Evolutionary conservation across 1,140 invertebrate species (phyloP).

Genomic region (Lepidotrigona ventralis): DNA sequence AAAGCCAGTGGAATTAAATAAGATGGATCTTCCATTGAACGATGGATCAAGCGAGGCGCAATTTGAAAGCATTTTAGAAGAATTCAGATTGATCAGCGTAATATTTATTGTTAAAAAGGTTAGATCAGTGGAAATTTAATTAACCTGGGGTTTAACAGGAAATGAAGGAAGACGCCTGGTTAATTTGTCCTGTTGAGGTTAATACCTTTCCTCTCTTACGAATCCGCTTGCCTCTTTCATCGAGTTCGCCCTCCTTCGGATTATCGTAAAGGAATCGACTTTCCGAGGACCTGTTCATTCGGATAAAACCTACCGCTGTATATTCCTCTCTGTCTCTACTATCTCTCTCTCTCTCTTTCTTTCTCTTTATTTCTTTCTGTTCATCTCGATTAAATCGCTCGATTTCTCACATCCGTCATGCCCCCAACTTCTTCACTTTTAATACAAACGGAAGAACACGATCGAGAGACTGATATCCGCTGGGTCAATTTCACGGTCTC

Average conservation of each 20-base stretch:
- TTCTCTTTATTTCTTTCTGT: background rate
- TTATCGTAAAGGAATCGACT: constrained; percentile 51
- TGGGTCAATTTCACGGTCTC: background rate
- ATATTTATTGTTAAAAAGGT: constrained; percentile 21
- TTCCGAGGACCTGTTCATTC: constrained; percentile 11
- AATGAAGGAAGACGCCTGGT: constrained; percentile 14
- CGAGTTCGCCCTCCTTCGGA: constrained; percentile 39
- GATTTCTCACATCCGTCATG: constrained; percentile 13
- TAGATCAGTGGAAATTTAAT: constrained; percentile 51
- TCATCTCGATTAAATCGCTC: constrained; percentile 36
- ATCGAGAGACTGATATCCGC: background rate
- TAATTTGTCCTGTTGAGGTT: constrained; percentile 47
- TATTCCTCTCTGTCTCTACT: constrained; percentile 1
- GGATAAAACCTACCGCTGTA: constrained; percentile 26
- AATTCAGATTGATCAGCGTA: constrained; percentile 3
- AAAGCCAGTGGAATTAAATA: constrained; percentile 25
- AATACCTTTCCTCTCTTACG: constrained; percentile 12
- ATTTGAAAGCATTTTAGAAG: background rate
- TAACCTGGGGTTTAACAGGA: constrained; percentile 36
- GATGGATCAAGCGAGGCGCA: background rate
- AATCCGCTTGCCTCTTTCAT: constrained; percentile 40
- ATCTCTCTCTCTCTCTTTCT: background rate
- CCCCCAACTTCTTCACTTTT: background rate
- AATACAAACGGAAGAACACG: background rate
- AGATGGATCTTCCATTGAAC: background rate